phyloP scores from a whole-genome alignment of 2,888 invertebrate species.

The Hirtodrosophila duncani region DNA sequence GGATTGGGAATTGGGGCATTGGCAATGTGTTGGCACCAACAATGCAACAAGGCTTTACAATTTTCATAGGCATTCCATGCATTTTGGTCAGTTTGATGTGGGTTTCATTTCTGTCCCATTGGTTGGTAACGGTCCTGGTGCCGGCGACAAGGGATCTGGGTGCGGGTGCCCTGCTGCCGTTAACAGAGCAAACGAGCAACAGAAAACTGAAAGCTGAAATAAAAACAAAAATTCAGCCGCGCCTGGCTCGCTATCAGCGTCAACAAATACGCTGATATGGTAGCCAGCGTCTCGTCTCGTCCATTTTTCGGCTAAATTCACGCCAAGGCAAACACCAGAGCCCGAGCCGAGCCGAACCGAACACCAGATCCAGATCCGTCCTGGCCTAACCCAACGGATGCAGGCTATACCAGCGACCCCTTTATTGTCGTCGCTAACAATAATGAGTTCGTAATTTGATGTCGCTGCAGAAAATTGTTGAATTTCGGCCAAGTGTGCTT shows the following conservation, averaged over 20 bases:
- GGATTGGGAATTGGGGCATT: not conserved
- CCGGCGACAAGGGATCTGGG: too few species aligned
- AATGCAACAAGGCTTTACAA: slow-evolving; percentile 57
- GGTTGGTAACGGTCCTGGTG: too few species aligned
- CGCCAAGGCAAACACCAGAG: slow-evolving; percentile 49
- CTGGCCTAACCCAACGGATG: not conserved
- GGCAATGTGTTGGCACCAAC: slow-evolving; percentile 4
- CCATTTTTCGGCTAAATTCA: slow-evolving; percentile 38
- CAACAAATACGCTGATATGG: slow-evolving; percentile 46
- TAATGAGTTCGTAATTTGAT: slow-evolving; percentile 76
- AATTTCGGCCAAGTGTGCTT: slow-evolving; percentile 41
- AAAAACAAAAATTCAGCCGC: slow-evolving; percentile 4
- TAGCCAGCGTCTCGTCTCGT: not conserved
- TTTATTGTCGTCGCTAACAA: slow-evolving; percentile 64
- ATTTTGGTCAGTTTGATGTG: slow-evolving; percentile 72
- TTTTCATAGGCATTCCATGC: slow-evolving; percentile 68
- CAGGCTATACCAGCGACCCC: slow-evolving; percentile 6
- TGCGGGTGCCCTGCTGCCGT: slow-evolving; percentile 20
- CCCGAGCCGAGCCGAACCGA: not conserved
- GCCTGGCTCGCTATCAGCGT: slow-evolving; percentile 43
- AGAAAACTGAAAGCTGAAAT: slow-evolving; percentile 16
- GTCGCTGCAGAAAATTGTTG: slow-evolving; percentile 61
- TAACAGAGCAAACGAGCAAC: slow-evolving; percentile 14
- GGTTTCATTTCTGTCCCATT: slow-evolving; percentile 52
- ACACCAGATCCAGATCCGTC: not conserved